phyloP scores from a whole-genome alignment of 30 jellyfish, hydroid and myxozoan species.

The Chironex yamaguchii region DNA sequence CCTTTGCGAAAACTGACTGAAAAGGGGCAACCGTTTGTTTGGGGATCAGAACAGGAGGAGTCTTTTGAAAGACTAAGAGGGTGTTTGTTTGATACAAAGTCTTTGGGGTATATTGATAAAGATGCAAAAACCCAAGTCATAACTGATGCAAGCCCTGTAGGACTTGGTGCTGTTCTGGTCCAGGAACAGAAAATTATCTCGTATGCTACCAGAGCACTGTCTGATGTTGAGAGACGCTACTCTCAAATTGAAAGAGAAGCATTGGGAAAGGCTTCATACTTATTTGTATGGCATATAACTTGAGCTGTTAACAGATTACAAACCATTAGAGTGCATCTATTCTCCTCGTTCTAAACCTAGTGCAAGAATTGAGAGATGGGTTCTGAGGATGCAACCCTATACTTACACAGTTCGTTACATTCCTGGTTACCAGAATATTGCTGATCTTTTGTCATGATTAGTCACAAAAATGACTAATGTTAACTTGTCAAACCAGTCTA shows the following conservation, averaged over 20 bases:
- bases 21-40: conserved; percentile 30
- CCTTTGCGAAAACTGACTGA: conserved; percentile 67
- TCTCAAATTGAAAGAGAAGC: conserved; percentile 70
- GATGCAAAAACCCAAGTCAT: conserved; percentile 41
- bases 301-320: conserved; percentile 62
- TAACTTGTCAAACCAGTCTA: no score
- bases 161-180: conserved; percentile 70
- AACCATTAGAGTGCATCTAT: conserved; percentile 59
- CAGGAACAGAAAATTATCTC: conserved; percentile 37
- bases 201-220: conserved; percentile 26
- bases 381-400: conserved; percentile 40
- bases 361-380: conserved; percentile 57
- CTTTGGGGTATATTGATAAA: conserved; percentile 51
- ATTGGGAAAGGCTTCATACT: conserved; percentile 49
- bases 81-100: conserved; percentile 8
- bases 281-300: conserved; percentile 64
- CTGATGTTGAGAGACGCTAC: conserved; percentile 63
- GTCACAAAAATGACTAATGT: no score
- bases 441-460: no score
- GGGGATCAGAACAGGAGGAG: conserved; percentile 65
- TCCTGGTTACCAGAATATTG: no score
- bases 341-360: conserved; percentile 25
- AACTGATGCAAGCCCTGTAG: conserved; percentile 72
- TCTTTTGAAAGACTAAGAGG: conserved; percentile 37
- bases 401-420: no score